Base-by-base conservation (phyloP, 2,797 vertebrate genomes). In the Molossus alvarezi region DNA sequence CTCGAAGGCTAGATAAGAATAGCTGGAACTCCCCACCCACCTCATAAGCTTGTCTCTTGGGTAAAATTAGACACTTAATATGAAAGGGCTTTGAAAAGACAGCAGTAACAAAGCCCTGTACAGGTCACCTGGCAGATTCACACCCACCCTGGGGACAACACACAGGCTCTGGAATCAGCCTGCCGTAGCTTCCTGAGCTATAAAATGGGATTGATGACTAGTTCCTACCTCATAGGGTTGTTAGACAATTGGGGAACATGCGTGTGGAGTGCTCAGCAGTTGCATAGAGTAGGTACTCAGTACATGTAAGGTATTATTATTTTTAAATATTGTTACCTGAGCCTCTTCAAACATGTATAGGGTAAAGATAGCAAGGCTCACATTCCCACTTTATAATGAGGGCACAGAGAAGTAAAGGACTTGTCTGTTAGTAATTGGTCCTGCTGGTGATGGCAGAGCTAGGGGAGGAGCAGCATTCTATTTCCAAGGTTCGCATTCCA, bases 1-100 rank as follows among this genome's bases (percentile, higher is more conserved):
- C 90, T 97, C 0, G 15, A 84, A 92, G 91, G 0, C 67, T 81
- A 94, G 91, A 91, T 97, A 97, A 97, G 96, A 98, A 97, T 97
- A 97, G 95, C 93, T 97, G 88, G 60, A 91, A 94, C 91, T 92
- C 94, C 94, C 87, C 75, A 91, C 91, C 96, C 58, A 91, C 83
- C 62, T 91, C 86, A 48, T 81, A 93, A 72, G 80, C 55, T 80
- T 85, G 87, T 84, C 72, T 93, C 65, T 20, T 72, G 83, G 71
- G 51, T 90, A 84, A 95, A 96, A 93, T 88, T 57, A 96, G 96
- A 95, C 29, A 83, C 8, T 83, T 88, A 85, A 82, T 76, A 71
- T 23, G 55, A 88, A 81, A 90, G 77, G 53, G 41, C 80, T 96
- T 90, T 71, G 65, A 94, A 80, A 86, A 92, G 71, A 89, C 45